These are phyloP conservation scores for Drosophila subquinaria DNA, from an alignment of 2,888 invertebrate species.

Conservation along the genomic window DNA sequence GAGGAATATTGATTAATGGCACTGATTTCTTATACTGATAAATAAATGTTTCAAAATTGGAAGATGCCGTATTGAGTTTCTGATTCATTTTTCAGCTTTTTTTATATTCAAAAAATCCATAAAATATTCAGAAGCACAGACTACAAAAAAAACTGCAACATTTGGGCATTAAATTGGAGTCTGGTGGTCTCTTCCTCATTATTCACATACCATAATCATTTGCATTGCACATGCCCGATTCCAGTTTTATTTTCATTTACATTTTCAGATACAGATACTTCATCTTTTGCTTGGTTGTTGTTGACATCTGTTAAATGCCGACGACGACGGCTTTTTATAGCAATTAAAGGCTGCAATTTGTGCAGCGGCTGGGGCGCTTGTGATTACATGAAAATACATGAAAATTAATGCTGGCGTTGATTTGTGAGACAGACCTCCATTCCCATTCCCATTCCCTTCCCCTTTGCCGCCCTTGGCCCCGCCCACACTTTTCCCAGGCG, in stretches of 20 bases:
- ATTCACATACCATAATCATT: slow-evolving; percentile 31
- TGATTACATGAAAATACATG: slow-evolving; percentile 45
- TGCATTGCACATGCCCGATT: slow-evolving; percentile 14
- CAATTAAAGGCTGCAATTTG: slow-evolving; percentile 46
- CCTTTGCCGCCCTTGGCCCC: neutral
- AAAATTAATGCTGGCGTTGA: slow-evolving; percentile 51
- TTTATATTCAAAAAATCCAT: too few relatives aligned
- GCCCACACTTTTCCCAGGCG: slow-evolving; percentile 17
- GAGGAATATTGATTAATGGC: too few relatives aligned
- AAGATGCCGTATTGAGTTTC: too few relatives aligned
- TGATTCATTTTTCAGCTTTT: too few relatives aligned
- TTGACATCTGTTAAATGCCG: slow-evolving; percentile 54
- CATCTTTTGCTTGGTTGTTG: slow-evolving; percentile 31
- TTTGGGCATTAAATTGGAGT: neutral
- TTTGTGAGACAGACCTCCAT: slow-evolving; percentile 38
- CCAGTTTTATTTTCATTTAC: neutral
- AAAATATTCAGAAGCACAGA: neutral
- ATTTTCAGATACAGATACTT: slow-evolving; percentile 28
- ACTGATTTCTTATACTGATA: too few relatives aligned
- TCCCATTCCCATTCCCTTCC: neutral
- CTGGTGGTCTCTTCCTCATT: slow-evolving; percentile 35
- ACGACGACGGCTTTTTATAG: slow-evolving; percentile 30
- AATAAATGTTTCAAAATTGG: too few relatives aligned
- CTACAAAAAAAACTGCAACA: neutral
- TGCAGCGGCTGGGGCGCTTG: slow-evolving; percentile 49